Evolutionary conservation across 37 sponge, comb jelly and placozoan genomes (phyloP).

Genomic region (Halichondria panicea): DNA sequence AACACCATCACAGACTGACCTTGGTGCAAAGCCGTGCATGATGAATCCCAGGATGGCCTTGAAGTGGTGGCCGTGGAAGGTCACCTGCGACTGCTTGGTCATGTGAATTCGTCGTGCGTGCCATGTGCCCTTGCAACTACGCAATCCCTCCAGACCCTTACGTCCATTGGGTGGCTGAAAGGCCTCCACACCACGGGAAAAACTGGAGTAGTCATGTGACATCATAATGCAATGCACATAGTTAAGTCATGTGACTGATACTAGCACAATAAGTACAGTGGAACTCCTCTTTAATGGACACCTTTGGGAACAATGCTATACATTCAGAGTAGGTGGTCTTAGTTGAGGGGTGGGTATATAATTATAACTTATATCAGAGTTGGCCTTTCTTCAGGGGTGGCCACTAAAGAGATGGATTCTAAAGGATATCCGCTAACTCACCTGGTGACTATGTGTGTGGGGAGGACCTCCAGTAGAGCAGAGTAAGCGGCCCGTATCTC

Average conservation of each 20-base stretch:
- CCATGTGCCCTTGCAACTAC: constrained; percentile 83
- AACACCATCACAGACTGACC: constrained; percentile 32
- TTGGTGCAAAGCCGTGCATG: constrained; percentile 81
- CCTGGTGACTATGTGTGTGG: constrained; percentile 74
- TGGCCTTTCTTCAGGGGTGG: too few relatives aligned
- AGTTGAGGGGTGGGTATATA: too few relatives aligned
- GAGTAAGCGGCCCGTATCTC: constrained; percentile 88
- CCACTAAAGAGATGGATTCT: too few relatives aligned
- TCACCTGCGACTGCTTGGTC: constrained; percentile 80
- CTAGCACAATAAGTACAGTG: too few relatives aligned
- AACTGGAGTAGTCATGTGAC: constrained; percentile 44
- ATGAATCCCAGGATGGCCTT: constrained; percentile 92
- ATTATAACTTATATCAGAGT: too few relatives aligned
- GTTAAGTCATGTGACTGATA: too few relatives aligned
- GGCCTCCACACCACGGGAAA: constrained; percentile 43
- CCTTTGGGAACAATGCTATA: too few relatives aligned
- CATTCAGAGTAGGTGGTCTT: too few relatives aligned
- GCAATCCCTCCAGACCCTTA: constrained; percentile 75
- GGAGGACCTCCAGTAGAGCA: constrained; percentile 77
- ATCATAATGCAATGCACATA: too few relatives aligned
- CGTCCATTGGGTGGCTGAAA: constrained; percentile 73
- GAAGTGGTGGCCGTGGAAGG: constrained; percentile 91
- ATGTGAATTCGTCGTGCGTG: constrained; percentile 76
- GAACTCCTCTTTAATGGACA: too few relatives aligned
- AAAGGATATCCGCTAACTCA: constrained; percentile 1